Base-by-base conservation (phyloP, 2,797 vertebrate species). In the Myotis myotis region DNA sequence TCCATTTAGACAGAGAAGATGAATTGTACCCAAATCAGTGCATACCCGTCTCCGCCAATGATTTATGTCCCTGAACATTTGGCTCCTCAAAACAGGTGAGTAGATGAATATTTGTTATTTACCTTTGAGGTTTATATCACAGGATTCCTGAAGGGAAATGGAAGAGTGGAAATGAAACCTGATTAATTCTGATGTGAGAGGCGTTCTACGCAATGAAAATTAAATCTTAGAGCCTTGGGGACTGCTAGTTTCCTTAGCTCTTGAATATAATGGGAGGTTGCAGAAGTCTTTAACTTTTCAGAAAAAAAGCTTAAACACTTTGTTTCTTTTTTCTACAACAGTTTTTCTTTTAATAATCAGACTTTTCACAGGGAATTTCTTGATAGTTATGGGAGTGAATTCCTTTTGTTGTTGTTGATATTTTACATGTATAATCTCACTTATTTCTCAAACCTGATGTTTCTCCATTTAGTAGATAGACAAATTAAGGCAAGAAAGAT, bases 331-430 rank as follows among this genome's bases (percentile, higher is more conserved):
- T 79, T 78, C 71, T n/a, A 79, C 81, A 87, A 95, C 55, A 87
- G 89, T 90, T 96, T 92, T 83, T 95, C 92, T 93, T 97, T 94
- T 93, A 96, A 96, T 96, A 96, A 89, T 96, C 82, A 95, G 71
- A 15, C 12, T 62, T 62, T 30, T 62, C 60, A 62, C 13, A 30
- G 28, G 60, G 28, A 62, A 62, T 97, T 96, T 51, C 85, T 96
- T 95, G 87, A 96, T 97, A 94, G 86, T 60, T 97, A 96, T 96
- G 92, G 85, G 96, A 97, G 96, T 96, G 79, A 91, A 87, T 79
- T 97, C 81, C 17, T 68, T 68, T 68, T 36, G 64, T 68, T 64
- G 62, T n/a, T 66, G 64, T 66, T 36, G 64, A 20, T 64, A 17
- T 78, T 74, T 88, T 82, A 8, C 8, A 8, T 38, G 22, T 25